Evolutionary conservation across 2,797 vertebrate species (phyloP), one percentile per base, ranked within the genome.

Genomic region (Channallabes apus): DNA sequence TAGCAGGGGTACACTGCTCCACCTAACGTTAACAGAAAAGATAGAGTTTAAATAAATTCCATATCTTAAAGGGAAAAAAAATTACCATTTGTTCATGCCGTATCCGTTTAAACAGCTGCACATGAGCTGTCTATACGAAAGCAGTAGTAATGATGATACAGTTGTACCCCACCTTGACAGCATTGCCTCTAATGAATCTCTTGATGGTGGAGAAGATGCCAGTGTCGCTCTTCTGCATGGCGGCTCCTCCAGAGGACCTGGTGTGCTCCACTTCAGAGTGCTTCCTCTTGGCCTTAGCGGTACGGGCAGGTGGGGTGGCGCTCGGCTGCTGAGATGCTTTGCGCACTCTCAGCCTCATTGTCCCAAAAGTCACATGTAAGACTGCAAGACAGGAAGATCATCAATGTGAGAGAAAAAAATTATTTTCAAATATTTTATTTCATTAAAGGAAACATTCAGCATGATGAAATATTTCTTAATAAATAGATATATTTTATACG

Each of bases 311-410:
- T 88, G 94, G 96, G 71, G 96, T 94, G 86, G 93, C 89, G 92
- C 90, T 94, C 8, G 94, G 94, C 67, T 98, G 97, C 97, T 98
- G 98, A 97, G 98, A 96, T 94, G 96, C 95, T 84, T 99, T 99
- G 89, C 97, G 95, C 94, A 97, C 97, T 95, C 98, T 98, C 96
- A 99, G 97, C 97, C 96, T 98, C 98, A 99, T 99, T 89, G 94
- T 97, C 91, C 96, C 95, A 94, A 82, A 88, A 91, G 95, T 95
- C 96, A 96, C 98, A 99, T 99, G 96, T 95, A 98, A 96, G 95
- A 90, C 96, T 97, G 88, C 2, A 12, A 83, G 61, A 86, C 24
- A 73, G 35, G 58, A 77, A 79, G 58, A 11, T 62, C 38, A 78
- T 22, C 56, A 72, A 72, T 41, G 1, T n/a, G 29, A 78, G 38